These are phyloP conservation scores for Microplitis manilae DNA, from an alignment of 2,888 invertebrate genomes.

Conservation along the genomic window DNA sequence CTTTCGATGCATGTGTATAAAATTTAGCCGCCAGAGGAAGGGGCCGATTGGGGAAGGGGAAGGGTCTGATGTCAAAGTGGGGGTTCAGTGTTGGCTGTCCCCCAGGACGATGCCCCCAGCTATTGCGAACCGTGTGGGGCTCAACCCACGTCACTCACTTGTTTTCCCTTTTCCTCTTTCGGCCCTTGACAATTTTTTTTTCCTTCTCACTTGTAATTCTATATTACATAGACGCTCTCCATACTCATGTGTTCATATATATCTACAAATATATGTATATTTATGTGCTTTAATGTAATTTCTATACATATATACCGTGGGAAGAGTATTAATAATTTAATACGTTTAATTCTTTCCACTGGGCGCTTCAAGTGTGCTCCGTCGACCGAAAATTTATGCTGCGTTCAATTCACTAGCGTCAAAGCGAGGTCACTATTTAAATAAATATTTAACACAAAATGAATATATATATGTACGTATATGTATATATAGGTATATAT, in stretches of 20 bases:
- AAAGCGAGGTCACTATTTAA: conserved; percentile 2
- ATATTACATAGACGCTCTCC: neutral
- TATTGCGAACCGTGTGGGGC: conserved; percentile 40
- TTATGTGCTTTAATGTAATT: neutral
- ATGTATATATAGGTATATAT: neutral
- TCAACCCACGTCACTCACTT: conserved; percentile 47
- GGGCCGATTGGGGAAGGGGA: neutral
- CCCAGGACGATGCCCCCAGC: conserved; percentile 55
- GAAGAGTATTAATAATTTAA: conserved; percentile 63
- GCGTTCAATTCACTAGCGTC: conserved; percentile 14
- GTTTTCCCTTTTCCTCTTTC: conserved; percentile 30
- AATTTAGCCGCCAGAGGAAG: neutral
- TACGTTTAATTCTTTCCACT: conserved; percentile 57
- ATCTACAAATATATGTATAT: no score
- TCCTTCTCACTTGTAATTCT: neutral
- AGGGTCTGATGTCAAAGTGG: conserved; percentile 23
- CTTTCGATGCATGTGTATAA: conserved; percentile 38
- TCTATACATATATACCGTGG: conserved; percentile 34
- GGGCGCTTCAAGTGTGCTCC: conserved; percentile 14
- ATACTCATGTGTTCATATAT: neutral
- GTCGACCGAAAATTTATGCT: conserved; percentile 27
- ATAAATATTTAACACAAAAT: neutral
- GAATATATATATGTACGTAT: neutral
- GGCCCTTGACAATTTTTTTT: conserved; percentile 24
- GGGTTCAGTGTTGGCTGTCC: conserved; percentile 42